Evolutionary conservation across 1,140 invertebrate genomes (phyloP), one percentile per base, ranked within the genome.

Genomic region (Mamestra configurata): DNA sequence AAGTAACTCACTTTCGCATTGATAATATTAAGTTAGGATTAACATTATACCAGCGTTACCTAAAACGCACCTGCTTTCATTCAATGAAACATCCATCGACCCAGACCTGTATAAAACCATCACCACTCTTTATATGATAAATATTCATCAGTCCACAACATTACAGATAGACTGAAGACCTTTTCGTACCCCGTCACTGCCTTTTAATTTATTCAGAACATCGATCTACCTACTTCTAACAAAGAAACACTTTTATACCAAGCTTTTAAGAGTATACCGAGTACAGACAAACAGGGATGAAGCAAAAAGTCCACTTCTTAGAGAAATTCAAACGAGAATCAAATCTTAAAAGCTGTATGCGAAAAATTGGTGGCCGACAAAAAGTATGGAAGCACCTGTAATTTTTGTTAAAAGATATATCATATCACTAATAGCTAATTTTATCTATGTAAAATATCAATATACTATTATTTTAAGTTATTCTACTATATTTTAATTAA

Each of bases 191-290:
- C 55, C 27, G 55, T 31, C 55, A 59, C 55, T 59, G 24, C 55
- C 55, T 59, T 59, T 59, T 59, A 59, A 59, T 59, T 59, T 59
- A 59, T 59, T 59, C 55, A 59, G 55, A 59, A 59, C 55, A 59
- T 59, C 55, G 55, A 59, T 59, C 57, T 59, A 59, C 57, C 57
- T 59, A 27, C 57, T 59, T 1, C 57, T 22, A 59, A 59, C 57
- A 59, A 59, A 59, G 57, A 59, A 59, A 59, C 27, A 59, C 57
- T 55, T 55, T 59, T 59, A 59, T 59, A 35, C 24, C 27, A 31
- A 27, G 57, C 57, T 59, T 59, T 59, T 20, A 31, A 31, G 24
- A 59, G 57, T 8, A 59, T 15, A 35, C 24, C 15, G 57, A 22
- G 8, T 22, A 22, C 8, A 11, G 5, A 10, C n/a, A 59, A 24